Percentiles rank a stretch among this genome's conserved stretches.
phyloP scores from a whole-genome alignment of 2,888 invertebrate species.

The Acronicta alni region DNA sequence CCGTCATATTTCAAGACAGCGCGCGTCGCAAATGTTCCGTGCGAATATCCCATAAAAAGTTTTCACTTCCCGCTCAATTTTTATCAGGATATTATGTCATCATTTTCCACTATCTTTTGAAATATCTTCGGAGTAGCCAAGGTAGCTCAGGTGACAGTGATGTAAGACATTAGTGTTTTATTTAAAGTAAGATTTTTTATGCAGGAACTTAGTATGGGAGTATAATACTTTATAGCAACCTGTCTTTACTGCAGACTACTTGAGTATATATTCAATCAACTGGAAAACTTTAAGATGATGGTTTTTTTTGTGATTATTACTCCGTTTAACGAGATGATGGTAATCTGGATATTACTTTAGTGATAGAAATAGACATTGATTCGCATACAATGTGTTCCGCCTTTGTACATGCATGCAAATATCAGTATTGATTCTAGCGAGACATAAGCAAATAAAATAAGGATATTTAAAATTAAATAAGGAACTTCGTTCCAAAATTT shows the following conservation, averaged over 20 bases:
- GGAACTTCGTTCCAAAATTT: too few species aligned
- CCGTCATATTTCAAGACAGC: constrained; percentile 59
- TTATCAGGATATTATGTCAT: constrained; percentile 44
- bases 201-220: neutral
- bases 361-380: too few species aligned
- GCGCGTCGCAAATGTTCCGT: constrained; percentile 45
- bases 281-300: too few species aligned
- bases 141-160: constrained; percentile 40
- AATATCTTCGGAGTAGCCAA: constrained; percentile 28
- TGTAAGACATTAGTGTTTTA: constrained; percentile 39
- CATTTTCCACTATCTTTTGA: constrained; percentile 41
- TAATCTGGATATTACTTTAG: neutral
- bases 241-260: neutral
- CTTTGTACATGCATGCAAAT: too few species aligned
- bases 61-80: constrained; percentile 51
- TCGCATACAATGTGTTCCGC: too few species aligned
- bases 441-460: too few species aligned
- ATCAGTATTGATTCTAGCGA: too few species aligned
- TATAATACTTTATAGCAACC: neutral
- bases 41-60: constrained; percentile 54
- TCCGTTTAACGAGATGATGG: neutral
- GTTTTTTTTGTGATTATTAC: too few species aligned
- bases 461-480: too few species aligned
- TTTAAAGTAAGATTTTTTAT: constrained; percentile 10
- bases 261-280: neutral